Base-by-base conservation (phyloP, 2,113 vertebrate genomes). In the Azemiops feae region DNA sequence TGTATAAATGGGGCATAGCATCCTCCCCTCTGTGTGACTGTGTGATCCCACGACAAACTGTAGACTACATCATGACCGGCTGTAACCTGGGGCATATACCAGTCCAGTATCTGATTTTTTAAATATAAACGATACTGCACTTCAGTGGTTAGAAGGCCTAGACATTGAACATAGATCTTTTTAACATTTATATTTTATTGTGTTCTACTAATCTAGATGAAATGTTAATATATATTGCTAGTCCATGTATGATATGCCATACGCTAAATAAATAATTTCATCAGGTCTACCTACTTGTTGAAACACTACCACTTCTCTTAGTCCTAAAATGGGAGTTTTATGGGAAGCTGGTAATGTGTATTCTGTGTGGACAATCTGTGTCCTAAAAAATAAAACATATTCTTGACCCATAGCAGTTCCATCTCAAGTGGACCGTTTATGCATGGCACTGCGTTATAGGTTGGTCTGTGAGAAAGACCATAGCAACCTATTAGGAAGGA, bases 401-500 rank as follows among this genome's bases (percentile, higher is more conserved):
- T 20, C 39, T 92, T 92, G 25, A 22, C 23, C 12, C 16, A 7
- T 34, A 14, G 20, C 2, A 55, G 64, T 53, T 55, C 60, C 16
- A 53, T 87, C 86, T 64, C 39, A 86, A 87, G 86, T n/a, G 55
- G 23, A 25, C 45, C n/a, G 12, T 87, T 53, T 64, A 23, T 93
- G 45, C 45, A 60, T 9, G 4, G 60, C 9, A 45, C 5, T 90
- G 23, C 39, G 90, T 92, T n/a, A 91, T 92, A 12, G 60, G 57
- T 92, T 95, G 93, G 5, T 57, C 27, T 0, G 81, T 93, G 89
- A 64, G 64, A 94, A 92, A 85, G 93, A 74, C 94, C 1, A 0
- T 89, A 88, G 94, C 93, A 94, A n/a, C 92, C 47, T 55, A 34
- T 92, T 94, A 64, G 93, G 91, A 96, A 96, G 96, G 96, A 97